phyloP scores from a whole-genome alignment of 2,113 vertebrate species.

The Clarias magur region DNA sequence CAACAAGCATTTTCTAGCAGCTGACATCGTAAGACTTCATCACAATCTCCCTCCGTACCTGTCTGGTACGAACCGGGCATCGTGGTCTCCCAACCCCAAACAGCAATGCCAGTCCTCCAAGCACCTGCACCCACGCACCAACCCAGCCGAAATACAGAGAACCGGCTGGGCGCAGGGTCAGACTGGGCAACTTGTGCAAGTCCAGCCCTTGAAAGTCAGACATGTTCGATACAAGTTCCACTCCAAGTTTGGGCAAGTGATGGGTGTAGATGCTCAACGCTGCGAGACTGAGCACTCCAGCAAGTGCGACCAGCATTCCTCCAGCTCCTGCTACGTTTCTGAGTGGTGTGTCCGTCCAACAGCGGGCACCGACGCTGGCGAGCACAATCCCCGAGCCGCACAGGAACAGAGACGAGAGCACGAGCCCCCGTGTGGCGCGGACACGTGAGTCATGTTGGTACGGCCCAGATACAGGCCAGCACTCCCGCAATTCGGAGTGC shows the following conservation, averaged over 20 bases:
- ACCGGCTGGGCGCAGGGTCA: constrained; percentile 65
- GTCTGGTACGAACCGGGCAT: constrained; percentile 59
- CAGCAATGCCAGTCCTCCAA: constrained; percentile 70
- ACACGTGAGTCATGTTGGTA: constrained; percentile 70
- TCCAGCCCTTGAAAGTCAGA: constrained; percentile 38
- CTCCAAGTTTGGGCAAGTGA: constrained; percentile 65
- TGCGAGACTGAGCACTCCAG: constrained; percentile 70
- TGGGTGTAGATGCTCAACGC: constrained; percentile 72
- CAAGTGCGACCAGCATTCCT: constrained; percentile 69
- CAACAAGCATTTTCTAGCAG: constrained; percentile 58
- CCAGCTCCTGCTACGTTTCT: constrained; percentile 71
- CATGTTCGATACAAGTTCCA: constrained; percentile 42
- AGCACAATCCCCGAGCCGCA: constrained; percentile 75
- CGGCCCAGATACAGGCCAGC: constrained; percentile 71
- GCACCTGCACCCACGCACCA: constrained; percentile 72
- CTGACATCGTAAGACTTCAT: constrained; percentile 70
- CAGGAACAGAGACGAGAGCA: constrained; percentile 73
- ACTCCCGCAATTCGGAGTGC: constrained; percentile 73
- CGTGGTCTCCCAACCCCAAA: constrained; percentile 68
- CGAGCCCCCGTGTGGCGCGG: constrained; percentile 67
- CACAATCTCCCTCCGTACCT: constrained; percentile 58
- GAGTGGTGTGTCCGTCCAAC: constrained; percentile 75
- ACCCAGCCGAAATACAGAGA: constrained; percentile 78
- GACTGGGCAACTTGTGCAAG: constrained; percentile 53
- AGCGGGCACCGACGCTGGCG: constrained; percentile 74